Evolutionary conservation across 2,888 invertebrate species (phyloP).

Genomic region (Cartodere bifasciata): DNA sequence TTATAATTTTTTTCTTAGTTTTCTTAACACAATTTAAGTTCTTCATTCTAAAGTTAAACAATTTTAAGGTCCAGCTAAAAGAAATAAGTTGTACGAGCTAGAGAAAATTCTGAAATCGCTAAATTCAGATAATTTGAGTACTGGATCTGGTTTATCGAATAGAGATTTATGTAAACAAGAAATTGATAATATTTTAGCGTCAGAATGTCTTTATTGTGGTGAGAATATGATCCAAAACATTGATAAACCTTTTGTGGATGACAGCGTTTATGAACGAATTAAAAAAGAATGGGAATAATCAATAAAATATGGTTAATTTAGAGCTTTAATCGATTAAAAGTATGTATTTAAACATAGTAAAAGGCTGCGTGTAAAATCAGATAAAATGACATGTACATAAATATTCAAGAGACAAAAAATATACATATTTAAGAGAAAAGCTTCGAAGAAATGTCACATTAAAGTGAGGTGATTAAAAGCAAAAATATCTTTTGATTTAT

Average conservation of each 20-base stretch:
- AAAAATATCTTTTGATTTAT: no score
- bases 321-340: no score
- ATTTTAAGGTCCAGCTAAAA: conserved; percentile 40
- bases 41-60: conserved; percentile 3
- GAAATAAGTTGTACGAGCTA: conserved; percentile 49
- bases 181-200: conserved; percentile 79
- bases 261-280: conserved; percentile 68
- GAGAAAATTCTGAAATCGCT: conserved; percentile 48
- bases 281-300: conserved; percentile 74
- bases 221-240: conserved; percentile 84
- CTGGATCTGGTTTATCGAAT: conserved; percentile 40
- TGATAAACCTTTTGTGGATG: conserved; percentile 77
- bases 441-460: no score
- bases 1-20: no score
- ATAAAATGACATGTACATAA: no score
- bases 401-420: no score
- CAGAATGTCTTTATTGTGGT: conserved; percentile 88
- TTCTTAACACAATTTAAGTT: no score
- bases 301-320: no score
- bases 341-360: no score
- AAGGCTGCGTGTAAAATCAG: no score
- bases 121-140: conserved; percentile 39
- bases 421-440: no score
- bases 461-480: no score
- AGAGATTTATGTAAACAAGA: conserved; percentile 63